These are phyloP conservation scores for Trematomus bernacchii DNA, from an alignment of 2,797 vertebrate species.

Conservation along the genomic window DNA sequence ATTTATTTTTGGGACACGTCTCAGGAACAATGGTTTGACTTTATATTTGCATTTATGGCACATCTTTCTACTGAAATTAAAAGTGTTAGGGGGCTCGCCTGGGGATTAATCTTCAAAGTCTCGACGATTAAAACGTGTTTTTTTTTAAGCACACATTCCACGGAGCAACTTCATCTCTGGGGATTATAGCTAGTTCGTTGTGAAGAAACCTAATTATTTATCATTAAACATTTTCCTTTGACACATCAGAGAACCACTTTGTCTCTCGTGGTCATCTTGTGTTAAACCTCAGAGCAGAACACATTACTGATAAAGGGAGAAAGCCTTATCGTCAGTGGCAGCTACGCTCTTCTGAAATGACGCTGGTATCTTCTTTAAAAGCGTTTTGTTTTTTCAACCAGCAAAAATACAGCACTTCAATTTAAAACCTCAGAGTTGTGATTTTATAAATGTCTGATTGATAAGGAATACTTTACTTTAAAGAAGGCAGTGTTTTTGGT, in stretches of 20 bases:
- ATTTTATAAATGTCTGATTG: background rate
- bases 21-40: conserved; percentile 43
- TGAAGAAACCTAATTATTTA: background rate
- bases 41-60: conserved; percentile 17
- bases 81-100: conserved; percentile 15
- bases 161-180: background rate
- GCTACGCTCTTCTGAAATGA: conserved; percentile 8
- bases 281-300: background rate
- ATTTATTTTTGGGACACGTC: conserved; percentile 48
- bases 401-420: background rate
- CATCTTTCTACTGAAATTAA: conserved; percentile 22
- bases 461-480: background rate
- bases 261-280: background rate
- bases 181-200: conserved; percentile 4
- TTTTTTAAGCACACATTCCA: conserved; percentile 23
- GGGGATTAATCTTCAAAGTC: conserved; percentile 8
- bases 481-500: too few species aligned
- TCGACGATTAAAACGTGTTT: too few species aligned
- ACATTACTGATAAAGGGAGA: conserved; percentile 4
- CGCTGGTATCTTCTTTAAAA: background rate
- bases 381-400: background rate
- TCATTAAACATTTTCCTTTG: conserved; percentile 20
- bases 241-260: background rate
- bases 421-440: background rate
- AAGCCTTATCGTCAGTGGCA: conserved; percentile 13